phyloP scores from a whole-genome alignment of 2,888 invertebrate genomes.

The Eupeodes latifasciatus region DNA sequence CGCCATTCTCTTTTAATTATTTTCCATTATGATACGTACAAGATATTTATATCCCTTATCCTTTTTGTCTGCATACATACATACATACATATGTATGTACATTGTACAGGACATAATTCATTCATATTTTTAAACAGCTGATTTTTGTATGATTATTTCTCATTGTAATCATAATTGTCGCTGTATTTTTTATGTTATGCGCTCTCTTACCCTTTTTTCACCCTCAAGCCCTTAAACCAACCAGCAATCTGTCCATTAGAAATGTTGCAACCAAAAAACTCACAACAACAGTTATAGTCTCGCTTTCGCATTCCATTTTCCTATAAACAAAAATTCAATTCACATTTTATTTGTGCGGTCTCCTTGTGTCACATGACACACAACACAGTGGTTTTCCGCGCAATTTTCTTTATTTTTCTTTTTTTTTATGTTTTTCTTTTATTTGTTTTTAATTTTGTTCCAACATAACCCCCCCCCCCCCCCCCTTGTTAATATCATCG shows the following conservation, averaged over 20 bases:
- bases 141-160: too few species aligned
- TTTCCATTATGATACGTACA: too few species aligned
- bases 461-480: not conserved
- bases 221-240: too few species aligned
- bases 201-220: constrained; percentile 14
- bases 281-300: not conserved
- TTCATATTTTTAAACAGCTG: too few species aligned
- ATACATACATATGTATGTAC: too few species aligned
- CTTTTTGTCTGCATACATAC: too few species aligned
- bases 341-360: constrained; percentile 71
- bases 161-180: constrained; percentile 6
- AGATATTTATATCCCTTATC: too few species aligned
- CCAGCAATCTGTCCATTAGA: constrained; percentile 4
- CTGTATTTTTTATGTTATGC: constrained; percentile 1
- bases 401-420: constrained; percentile 61
- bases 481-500: not conserved
- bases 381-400: constrained; percentile 73
- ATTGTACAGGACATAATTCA: too few species aligned
- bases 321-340: constrained; percentile 64
- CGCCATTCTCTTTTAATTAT: too few species aligned
- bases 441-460: constrained; percentile 33
- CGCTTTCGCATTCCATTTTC: not conserved
- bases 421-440: not conserved
- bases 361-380: constrained; percentile 72
- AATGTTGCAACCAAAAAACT: constrained; percentile 8